Evolutionary conservation across 2,113 vertebrate genomes (phyloP).

Genomic region (Herpailurus yagouaroundi): DNA sequence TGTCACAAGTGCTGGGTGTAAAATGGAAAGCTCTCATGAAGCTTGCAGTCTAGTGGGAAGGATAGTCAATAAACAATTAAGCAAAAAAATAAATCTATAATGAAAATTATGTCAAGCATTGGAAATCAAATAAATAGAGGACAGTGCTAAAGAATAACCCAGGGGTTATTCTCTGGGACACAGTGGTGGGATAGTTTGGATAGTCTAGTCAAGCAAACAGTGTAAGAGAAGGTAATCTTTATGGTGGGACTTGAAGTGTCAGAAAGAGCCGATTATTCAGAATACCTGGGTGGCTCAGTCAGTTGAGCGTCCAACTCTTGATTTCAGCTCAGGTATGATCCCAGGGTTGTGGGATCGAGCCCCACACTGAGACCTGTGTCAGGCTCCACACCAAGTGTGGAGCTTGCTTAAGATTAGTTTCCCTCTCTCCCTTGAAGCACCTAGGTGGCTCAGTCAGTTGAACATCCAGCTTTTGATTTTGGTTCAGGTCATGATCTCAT

Average conservation of each 20-base stretch:
- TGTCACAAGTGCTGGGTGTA: background rate
- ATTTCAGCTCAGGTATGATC: no score
- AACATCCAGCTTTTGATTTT: no score
- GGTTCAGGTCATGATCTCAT: no score
- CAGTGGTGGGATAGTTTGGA: background rate
- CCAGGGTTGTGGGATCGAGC: no score
- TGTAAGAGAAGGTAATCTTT: background rate
- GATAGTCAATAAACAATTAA: background rate
- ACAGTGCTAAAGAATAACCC: background rate
- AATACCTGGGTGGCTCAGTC: no score
- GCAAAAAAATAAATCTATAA: background rate
- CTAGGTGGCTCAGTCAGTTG: no score
- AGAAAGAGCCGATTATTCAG: background rate
- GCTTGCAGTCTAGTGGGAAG: background rate
- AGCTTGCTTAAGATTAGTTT: no score
- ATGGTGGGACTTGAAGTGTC: background rate
- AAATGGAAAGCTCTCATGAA: background rate
- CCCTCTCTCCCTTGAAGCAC: no score
- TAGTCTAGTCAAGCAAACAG: background rate
- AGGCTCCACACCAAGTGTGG: no score
- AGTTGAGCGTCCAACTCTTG: no score
- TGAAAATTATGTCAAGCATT: background rate
- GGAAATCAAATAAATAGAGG: background rate
- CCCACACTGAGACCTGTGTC: no score
- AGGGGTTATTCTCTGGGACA: background rate